Conservation (phyloP, 2,797 vertebrate genomes). For the Ciconia nigra region DNA sequence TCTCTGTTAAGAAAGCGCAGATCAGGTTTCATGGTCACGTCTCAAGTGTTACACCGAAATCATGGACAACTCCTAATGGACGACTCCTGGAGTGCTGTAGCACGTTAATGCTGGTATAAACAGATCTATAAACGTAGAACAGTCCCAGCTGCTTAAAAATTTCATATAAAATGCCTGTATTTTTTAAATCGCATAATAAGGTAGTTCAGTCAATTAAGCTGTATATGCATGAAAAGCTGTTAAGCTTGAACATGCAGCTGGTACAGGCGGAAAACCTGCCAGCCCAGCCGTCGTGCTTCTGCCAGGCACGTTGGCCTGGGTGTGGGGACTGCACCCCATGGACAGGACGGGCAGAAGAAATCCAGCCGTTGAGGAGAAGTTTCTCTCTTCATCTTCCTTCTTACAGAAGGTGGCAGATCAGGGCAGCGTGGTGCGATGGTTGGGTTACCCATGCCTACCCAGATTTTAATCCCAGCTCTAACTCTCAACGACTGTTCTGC, state of each 20-base stretch:
- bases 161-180: neutral
- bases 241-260: neutral
- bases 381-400: neutral
- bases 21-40: rapidly evolving
- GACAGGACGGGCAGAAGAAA: neutral
- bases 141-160: neutral
- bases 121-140: neutral
- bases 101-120: neutral
- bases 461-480: neutral
- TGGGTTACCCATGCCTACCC: neutral
- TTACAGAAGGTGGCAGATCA: neutral
- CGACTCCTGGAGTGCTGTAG: neutral
- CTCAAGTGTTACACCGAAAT: neutral
- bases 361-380: neutral
- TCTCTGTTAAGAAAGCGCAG: neutral
- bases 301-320: neutral
- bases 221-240: neutral
- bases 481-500: neutral
- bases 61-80: neutral
- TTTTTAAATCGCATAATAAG: neutral
- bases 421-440: rapidly evolving
- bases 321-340: neutral
- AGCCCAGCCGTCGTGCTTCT: rapidly evolving
- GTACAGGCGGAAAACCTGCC: neutral
- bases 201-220: neutral